A percentile compares a stretch with the other conserved stretches of the same genome.
Evolutionary conservation across 2,113 vertebrate genomes (phyloP).

Genomic region (Halichoeres trimaculatus): DNA sequence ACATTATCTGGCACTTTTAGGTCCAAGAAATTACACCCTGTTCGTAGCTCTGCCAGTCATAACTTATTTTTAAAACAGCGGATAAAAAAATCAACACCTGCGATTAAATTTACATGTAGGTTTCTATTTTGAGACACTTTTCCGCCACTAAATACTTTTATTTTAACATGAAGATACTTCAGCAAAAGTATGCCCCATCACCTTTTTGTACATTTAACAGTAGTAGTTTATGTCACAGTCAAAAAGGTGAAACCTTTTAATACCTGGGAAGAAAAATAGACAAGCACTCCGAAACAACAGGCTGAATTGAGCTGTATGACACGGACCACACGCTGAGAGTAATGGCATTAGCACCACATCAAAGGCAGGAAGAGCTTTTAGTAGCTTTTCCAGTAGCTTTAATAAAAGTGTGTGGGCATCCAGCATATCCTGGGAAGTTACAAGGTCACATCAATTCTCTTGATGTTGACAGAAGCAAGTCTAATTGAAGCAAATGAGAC

Average conservation of each 20-base stretch:
- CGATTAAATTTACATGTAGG: not conserved
- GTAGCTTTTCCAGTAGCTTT: not conserved
- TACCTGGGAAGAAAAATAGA: not conserved
- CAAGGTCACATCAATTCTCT: not conserved
- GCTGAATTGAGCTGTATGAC: not conserved
- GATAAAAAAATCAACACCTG: not conserved
- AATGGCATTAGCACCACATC: not conserved
- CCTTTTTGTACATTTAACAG: not conserved
- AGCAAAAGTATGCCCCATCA: not conserved
- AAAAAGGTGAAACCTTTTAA: not conserved
- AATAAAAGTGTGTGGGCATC: not conserved
- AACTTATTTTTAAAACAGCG: not conserved
- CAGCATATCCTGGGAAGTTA: not conserved
- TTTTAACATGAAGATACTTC: no score
- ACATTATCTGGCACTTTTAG: slow-evolving; percentile 12
- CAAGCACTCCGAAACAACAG: not conserved
- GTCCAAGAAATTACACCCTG: not conserved
- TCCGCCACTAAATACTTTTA: not conserved
- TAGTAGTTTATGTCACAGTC: not conserved
- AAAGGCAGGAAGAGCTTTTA: not conserved
- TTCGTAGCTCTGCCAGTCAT: not conserved
- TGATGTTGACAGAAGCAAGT: not conserved
- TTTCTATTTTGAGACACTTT: not conserved
- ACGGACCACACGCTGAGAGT: not conserved
- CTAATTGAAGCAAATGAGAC: not conserved